These are phyloP conservation scores for Platyrinchus mystaceus DNA, from an alignment of 2,797 vertebrate species.

Conservation along the genomic window DNA sequence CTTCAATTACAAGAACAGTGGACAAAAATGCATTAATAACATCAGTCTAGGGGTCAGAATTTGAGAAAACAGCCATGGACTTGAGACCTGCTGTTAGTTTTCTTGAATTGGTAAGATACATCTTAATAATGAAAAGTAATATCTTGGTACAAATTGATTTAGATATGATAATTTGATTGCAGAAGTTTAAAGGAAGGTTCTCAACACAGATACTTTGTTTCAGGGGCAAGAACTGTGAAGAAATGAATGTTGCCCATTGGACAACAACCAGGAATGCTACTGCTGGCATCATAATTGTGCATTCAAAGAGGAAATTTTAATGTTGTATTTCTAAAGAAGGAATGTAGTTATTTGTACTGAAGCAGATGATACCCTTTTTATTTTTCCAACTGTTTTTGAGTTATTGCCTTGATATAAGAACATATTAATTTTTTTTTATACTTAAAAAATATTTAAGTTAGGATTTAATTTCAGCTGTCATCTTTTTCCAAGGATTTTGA, in stretches of 20 bases:
- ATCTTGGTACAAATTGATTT: neutral
- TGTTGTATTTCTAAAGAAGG: constrained; percentile 8
- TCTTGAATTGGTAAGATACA: neutral
- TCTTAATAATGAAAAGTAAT: neutral
- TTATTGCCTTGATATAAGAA: constrained; percentile 44
- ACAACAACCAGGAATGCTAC: constrained; percentile 13
- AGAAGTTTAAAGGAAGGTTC: neutral
- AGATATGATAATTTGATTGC: neutral
- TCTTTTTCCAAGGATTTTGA: constrained; percentile 12
- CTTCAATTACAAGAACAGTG: neutral
- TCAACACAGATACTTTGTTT: constrained; percentile 36
- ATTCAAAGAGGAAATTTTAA: neutral
- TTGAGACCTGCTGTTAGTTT: neutral
- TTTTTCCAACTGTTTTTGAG: constrained; percentile 32
- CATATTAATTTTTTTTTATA: constrained; percentile 48
- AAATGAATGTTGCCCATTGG: constrained; percentile 5
- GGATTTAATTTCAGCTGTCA: neutral
- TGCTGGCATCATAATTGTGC: neutral
- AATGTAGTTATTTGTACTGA: constrained; percentile 30
- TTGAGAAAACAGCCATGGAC: neutral
- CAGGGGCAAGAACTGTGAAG: constrained; percentile 67
- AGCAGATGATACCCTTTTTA: neutral
- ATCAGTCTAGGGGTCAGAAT: neutral
- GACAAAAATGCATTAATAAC: neutral
- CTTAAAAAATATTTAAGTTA: constrained; percentile 44